phyloP scores from a whole-genome alignment of 1,140 invertebrate genomes.

The Zaprionus camerounensis region DNA sequence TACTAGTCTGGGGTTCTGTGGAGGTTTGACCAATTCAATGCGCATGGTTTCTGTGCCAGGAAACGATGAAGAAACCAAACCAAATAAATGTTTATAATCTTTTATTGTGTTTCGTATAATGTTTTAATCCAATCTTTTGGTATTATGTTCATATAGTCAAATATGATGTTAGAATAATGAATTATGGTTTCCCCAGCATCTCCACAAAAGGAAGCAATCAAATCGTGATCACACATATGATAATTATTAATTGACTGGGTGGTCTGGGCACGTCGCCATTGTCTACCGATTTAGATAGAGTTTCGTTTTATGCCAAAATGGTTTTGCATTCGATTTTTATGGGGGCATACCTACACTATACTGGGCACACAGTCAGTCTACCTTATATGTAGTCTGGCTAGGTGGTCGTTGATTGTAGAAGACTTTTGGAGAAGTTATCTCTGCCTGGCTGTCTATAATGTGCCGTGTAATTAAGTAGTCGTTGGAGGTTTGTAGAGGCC shows the following conservation, averaged over 20 bases:
- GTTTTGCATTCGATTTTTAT: constrained; percentile 70
- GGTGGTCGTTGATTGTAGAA: not conserved
- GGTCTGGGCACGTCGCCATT: constrained; percentile 48
- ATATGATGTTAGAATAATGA: not conserved
- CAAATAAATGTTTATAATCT: too few species aligned
- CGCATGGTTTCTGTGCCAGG: constrained; percentile 1
- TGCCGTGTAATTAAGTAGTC: constrained; percentile 76
- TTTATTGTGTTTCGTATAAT: too few species aligned
- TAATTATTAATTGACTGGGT: constrained; percentile 54
- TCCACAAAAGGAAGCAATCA: too few species aligned
- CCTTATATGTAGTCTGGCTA: constrained; percentile 8
- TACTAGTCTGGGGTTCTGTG: not conserved
- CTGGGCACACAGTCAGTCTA: constrained; percentile 49
- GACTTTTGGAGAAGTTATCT: constrained; percentile 52
- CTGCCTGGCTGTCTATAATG: constrained; percentile 30
- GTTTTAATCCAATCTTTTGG: too few species aligned
- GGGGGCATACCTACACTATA: constrained; percentile 59
- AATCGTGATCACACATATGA: constrained; percentile 1
- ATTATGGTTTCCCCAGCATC: too few species aligned
- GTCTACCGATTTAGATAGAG: constrained; percentile 52
- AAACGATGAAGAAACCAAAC: not conserved
- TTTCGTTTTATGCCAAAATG: constrained; percentile 73
- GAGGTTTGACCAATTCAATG: constrained; percentile 6
- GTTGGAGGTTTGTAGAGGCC: constrained; percentile 28
- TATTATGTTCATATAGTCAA: too few species aligned